phyloP scores from a whole-genome alignment of 2,888 invertebrate genomes.

The Lasiommata megera region DNA sequence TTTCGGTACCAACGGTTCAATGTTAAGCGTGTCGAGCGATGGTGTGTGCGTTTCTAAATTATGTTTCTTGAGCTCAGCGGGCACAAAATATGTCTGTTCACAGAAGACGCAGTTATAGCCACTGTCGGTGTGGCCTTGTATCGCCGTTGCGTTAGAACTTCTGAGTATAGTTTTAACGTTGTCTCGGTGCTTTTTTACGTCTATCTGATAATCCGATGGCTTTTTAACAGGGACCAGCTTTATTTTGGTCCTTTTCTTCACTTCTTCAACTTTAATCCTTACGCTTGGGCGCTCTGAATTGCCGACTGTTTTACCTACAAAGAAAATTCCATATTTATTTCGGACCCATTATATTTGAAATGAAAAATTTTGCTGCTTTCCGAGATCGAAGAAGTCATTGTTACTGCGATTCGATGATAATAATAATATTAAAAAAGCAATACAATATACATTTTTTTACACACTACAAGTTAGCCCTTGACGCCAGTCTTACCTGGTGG shows the following conservation, averaged over 20 bases:
- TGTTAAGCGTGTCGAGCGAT: constrained; percentile 30
- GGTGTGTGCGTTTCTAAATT: constrained; percentile 36
- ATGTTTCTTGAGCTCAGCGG: constrained; percentile 44
- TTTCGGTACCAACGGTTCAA: constrained; percentile 34
- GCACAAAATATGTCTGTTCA: constrained; percentile 34
- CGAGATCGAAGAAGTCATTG: not conserved
- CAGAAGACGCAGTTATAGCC: constrained; percentile 47
- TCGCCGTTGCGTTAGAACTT: constrained; percentile 47
- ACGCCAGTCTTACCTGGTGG: no score
- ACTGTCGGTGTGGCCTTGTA: constrained; percentile 37
- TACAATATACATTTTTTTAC: no score
- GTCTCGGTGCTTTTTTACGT: constrained; percentile 33
- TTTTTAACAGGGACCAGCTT: constrained; percentile 20
- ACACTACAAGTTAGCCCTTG: no score
- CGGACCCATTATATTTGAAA: not conserved
- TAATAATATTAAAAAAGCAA: no score
- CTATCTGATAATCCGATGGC: constrained; percentile 25
- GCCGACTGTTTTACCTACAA: constrained; percentile 32
- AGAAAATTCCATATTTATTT: constrained; percentile 29
- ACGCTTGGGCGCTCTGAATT: constrained; percentile 10
- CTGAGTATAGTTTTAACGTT: constrained; percentile 37
- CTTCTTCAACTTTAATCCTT: constrained; percentile 18
- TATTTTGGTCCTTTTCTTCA: constrained; percentile 17
- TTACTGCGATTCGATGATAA: not conserved
- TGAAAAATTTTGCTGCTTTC: not conserved